A percentile compares a stretch with the other conserved stretches of the same genome.
These are phyloP conservation scores for Bos taurus DNA, from an alignment of 2,113 vertebrate species.

Conservation along the genomic window ARS-UCD2.0 NC_037335.1:64119501-64120000, in stretches of 20 bases:
- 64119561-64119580: neutral
- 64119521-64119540: neutral
- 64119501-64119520: neutral
- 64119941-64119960: too few relatives aligned
- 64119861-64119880: too few relatives aligned
- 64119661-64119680: slow-evolving; percentile 10
- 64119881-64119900: too few relatives aligned
- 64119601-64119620: neutral
- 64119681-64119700: neutral
- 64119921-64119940: too few relatives aligned
- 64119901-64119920: too few relatives aligned
- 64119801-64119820: too few relatives aligned
- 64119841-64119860: too few relatives aligned
- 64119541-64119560: neutral
- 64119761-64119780: too few relatives aligned
- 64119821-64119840: too few relatives aligned
- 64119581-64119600: slow-evolving; percentile 6
- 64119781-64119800: too few relatives aligned
- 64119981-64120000: neutral
- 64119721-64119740: neutral
- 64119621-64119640: neutral
- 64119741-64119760: neutral
- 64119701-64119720: neutral
- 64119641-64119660: neutral
- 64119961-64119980: neutral